Base-by-base conservation (phyloP, 1,140 invertebrate species). In the Tigriopus japonicus region DNA sequence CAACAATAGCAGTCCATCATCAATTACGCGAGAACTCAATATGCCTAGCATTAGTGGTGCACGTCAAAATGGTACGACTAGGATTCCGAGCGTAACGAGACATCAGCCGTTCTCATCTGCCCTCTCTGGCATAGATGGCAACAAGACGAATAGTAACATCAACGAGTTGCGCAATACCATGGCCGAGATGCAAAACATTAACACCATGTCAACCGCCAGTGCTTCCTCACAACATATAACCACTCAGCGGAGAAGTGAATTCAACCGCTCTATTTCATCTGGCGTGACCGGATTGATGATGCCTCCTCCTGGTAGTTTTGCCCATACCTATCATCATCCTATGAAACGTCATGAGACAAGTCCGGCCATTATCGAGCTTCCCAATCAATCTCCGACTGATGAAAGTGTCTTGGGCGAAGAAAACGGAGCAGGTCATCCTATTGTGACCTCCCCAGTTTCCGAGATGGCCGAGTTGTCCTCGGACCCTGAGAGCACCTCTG, bases 151-250 rank as follows among this genome's bases (percentile, higher is more conserved):
- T 9, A 35, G 28, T 35, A 60, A 52, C 41, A 42, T 60, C 28
- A 42, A 42, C 15, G 58, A 60, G 42, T 45, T 60, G 17, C 45
- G 51, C 42, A 42, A 28, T 17, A 41, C 28, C 58, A 42, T 60
- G 58, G 45, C 58, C 13, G 58, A 60, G n/a, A 60, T 60, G 58
- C 45, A 42, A 17, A 60, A 60, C 41, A 15, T 51, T 1, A 42
- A 40, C 41, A 51, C 14, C 15, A 51, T 45, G 13, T 42, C 28
- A 21, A 23, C 12, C n/a, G 19, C 43, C 6, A 40, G 28, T n/a
- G 1, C 42, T 13, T 40, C 55, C 10, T 12, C 55, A 3, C 15
- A 21, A 6, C 42, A 40, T 13, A n/a, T n/a, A 1, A 21, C 58
- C 21, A 45, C 45, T 35, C 42, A 40, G 9, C 41, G 58, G 9